Evolutionary conservation across 2,113 vertebrate species (phyloP).

Genomic region (Phasianus colchicus): DNA sequence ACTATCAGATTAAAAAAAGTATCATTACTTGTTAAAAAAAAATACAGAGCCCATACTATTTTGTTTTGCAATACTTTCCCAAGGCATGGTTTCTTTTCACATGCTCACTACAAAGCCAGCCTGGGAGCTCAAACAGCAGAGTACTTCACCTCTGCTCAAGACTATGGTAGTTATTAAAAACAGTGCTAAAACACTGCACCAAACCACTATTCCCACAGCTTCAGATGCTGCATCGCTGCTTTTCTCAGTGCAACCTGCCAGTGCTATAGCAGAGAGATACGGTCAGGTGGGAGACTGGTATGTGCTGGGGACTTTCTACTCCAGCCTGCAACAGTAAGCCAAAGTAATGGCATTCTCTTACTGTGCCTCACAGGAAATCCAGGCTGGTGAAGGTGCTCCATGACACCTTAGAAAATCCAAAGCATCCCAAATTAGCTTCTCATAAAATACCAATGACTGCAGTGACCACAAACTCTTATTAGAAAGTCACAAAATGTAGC

Average conservation of each 20-base stretch:
- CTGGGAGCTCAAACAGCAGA: not conserved
- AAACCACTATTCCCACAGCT: not conserved
- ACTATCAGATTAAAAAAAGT: not conserved
- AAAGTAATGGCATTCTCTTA: not conserved
- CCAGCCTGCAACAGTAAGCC: not conserved
- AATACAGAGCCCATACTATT: not conserved
- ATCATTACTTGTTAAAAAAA: not conserved
- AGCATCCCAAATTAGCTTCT: not conserved
- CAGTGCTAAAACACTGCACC: not conserved
- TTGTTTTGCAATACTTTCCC: not conserved
- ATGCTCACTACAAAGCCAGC: not conserved
- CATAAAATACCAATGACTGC: not conserved
- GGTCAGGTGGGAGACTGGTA: not conserved
- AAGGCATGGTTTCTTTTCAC: not conserved
- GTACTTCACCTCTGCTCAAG: not conserved
- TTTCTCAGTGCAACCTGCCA: fast-evolving
- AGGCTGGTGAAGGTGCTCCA: not conserved
- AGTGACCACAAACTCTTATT: not conserved
- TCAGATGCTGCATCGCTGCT: fast-evolving
- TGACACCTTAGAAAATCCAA: not conserved
- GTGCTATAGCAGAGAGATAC: not conserved
- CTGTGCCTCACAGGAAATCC: not conserved
- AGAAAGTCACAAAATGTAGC: not conserved
- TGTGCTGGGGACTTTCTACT: not conserved
- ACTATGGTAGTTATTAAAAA: not conserved